Base-by-base conservation (phyloP, 2,113 vertebrate genomes). In the Candoia aspera region DNA sequence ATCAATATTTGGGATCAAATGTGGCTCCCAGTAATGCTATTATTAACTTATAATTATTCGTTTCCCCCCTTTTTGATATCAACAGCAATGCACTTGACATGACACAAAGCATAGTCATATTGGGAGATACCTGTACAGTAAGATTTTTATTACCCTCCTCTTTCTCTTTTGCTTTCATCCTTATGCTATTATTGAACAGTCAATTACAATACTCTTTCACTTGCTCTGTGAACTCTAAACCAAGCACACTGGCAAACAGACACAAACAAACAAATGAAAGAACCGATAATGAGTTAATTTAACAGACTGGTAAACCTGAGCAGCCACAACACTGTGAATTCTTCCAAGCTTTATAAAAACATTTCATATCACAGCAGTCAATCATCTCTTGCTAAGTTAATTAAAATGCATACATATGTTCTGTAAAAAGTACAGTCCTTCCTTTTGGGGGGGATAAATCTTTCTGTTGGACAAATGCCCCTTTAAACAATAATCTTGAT, bases 1-100 rank as follows among this genome's bases (percentile, higher is more conserved):
- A 85, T 89, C 87, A 89, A 92, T 85, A 84, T 79, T 84, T 23
- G 17, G n/a, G 58, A 64, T 89, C 73, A 89, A 89, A 85, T 42
- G 49, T 26, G 37, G 29, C 57, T 60, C 46, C 84, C 87, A 37
- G 55, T 26, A 13, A 84, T 89, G 87, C 49, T 84, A 60, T 26
- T 84, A 62, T 92, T 89, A 84, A 53, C 73, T 29, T 12, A 62
- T 60, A 6, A 84, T 92, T 84, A 89, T 62, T 89, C 46, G 53
- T 84, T 37, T 8, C 33, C 6, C 68, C n/a, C 68, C 68, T 79
- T 79, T 84, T 62, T 88, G 53, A 53, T 79, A 88, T 88, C 55
- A 88, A 21, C 21, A 57, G 26, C 26, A 59, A 84, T 60, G 73
- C 29, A 58, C 42, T 59, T 60, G 68, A 79, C 12, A 54, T 55